Conservation (phyloP, 2,797 vertebrate species). For the Kryptopterus vitreolus region DNA sequence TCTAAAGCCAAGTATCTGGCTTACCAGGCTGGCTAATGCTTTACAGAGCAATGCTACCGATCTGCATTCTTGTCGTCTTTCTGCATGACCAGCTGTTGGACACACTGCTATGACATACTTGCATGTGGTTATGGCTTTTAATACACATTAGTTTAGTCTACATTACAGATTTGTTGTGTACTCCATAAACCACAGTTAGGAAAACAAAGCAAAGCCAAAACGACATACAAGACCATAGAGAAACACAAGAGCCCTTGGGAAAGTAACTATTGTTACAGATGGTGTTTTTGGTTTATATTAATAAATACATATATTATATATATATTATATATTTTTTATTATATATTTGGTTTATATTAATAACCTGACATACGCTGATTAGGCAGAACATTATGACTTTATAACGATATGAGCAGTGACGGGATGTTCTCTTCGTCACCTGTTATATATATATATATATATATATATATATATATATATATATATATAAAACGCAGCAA, state of each 20-base stretch:
- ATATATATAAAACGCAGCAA: too few species aligned
- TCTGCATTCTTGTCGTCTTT: constrained; percentile 20
- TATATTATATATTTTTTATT: too few species aligned
- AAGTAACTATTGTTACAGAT: not conserved
- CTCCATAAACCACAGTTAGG: not conserved
- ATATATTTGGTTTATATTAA: not conserved
- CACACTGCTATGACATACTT: not conserved
- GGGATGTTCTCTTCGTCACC: too few species aligned
- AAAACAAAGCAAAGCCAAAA: not conserved
- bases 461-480: too few species aligned
- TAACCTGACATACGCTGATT: not conserved
- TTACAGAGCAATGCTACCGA: not conserved
- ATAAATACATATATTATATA: too few species aligned
- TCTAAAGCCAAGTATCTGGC: not conserved
- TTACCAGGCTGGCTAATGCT: not conserved
- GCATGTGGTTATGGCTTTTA: not conserved
- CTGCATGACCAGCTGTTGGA: not conserved
- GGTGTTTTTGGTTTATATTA: not conserved
- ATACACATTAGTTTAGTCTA: not conserved
- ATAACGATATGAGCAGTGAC: too few species aligned
- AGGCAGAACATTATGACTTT: too few species aligned
- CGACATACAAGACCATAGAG: not conserved
- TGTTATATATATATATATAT: too few species aligned
- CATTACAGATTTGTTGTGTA: too few species aligned
- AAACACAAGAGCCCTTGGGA: not conserved